Conservation (phyloP, 1,140 invertebrate genomes). For the Listronotus oregonensis region DNA sequence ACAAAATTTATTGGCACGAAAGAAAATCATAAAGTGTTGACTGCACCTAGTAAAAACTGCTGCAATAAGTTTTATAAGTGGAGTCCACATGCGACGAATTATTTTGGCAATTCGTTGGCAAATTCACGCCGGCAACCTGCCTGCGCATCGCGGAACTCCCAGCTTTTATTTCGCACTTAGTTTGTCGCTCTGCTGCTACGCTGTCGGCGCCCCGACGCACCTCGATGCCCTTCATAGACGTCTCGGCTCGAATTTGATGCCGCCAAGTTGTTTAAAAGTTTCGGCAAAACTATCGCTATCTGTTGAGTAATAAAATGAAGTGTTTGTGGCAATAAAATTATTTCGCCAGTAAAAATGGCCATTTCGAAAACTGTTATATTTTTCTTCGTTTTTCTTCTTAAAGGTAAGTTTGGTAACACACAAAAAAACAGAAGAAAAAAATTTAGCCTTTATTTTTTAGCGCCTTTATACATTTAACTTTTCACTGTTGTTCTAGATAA, state of each 20-base stretch:
- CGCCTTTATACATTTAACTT: too few relatives aligned
- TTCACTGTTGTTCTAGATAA: too few relatives aligned
- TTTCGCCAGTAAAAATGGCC: constrained; percentile 11
- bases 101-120: constrained; percentile 14
- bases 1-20: background rate
- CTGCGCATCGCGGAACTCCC: constrained; percentile 26
- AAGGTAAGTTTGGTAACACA: constrained; percentile 24
- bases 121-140: constrained; percentile 9
- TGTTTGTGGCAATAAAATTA: constrained; percentile 27
- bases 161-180: constrained; percentile 31
- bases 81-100: constrained; percentile 11
- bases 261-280: constrained; percentile 32
- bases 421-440: too few relatives aligned
- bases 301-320: constrained; percentile 31
- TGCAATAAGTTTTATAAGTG: constrained; percentile 16
- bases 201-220: constrained; percentile 29
- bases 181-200: constrained; percentile 18
- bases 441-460: too few relatives aligned
- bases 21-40: constrained; percentile 11
- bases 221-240: constrained; percentile 25
- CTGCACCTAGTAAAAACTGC: constrained; percentile 8
- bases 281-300: constrained; percentile 10
- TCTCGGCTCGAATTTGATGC: constrained; percentile 23
- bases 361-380: constrained; percentile 16
- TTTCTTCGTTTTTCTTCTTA: constrained; percentile 19